Conservation (phyloP, 2,797 vertebrate genomes). For the Ptychadena robeensis region DNA sequence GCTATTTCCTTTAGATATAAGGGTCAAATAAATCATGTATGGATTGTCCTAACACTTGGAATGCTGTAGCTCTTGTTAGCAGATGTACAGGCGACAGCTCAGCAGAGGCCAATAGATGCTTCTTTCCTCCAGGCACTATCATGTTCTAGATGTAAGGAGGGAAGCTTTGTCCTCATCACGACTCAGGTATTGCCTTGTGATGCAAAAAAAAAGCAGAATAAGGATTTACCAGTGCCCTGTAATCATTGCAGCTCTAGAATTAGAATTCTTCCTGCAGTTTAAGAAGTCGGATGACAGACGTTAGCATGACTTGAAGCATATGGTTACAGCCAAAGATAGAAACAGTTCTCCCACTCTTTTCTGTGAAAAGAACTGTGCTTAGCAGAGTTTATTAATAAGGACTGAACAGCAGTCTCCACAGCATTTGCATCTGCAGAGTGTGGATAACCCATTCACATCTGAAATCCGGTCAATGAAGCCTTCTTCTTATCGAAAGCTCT, state of each 20-base stretch:
- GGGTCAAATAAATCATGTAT: constrained; percentile 3
- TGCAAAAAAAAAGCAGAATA: constrained; percentile 22
- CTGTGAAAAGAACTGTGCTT: constrained; percentile 55
- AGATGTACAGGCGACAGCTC: neutral
- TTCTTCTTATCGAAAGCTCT: constrained; percentile 36
- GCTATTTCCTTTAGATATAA: neutral
- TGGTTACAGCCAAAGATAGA: constrained; percentile 61
- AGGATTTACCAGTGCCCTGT: constrained; percentile 42
- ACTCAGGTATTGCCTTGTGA: constrained; percentile 8
- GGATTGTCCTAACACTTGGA: neutral
- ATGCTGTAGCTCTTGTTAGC: neutral
- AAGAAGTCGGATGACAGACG: constrained; percentile 58
- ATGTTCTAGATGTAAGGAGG: neutral
- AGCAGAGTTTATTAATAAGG: constrained; percentile 56
- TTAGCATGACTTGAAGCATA: constrained; percentile 59
- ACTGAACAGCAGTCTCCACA: neutral
- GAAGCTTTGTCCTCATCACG: neutral
- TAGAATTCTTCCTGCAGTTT: constrained; percentile 53
- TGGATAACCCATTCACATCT: constrained; percentile 39
- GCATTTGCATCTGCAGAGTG: constrained; percentile 28
- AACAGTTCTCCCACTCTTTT: constrained; percentile 60
- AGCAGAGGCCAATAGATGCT: neutral
- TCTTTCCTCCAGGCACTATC: neutral
- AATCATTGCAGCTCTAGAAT: constrained; percentile 54
- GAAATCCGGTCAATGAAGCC: constrained; percentile 1